Evolutionary conservation across 2,888 invertebrate species (phyloP), one percentile per base, ranked within the genome.

Genomic region (Athripsodes cinereus): DNA sequence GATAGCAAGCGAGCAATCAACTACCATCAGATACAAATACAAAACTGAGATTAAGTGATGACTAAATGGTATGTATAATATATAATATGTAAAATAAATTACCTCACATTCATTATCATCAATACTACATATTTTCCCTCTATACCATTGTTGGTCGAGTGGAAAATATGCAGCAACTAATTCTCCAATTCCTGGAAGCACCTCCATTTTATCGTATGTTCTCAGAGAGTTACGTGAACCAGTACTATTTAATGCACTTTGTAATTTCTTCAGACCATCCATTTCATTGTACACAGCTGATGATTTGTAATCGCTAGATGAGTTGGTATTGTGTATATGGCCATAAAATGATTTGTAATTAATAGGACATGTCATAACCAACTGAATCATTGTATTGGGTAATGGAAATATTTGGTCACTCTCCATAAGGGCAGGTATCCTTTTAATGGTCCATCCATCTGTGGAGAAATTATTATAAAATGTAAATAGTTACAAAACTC

Each of bases 361-460:
- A 53, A 69, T 69, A 16, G 78, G 73, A 63, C 63, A 68, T 0
- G 74, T 74, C 52, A 77, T 74, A 1, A 62, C 31, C 54, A 71
- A 73, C 26, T 64, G 66, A 54, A 67, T 66, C 71, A 72, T 72
- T 0, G 71, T 57, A 66, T 66, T 73, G 1, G 74, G 73, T 49
- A 69, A 66, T 0, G 78, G 78, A 49, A 76, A 68, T 13, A 71
- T 68, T 40, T 68, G 35, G 0, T 70, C 10, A 19, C 51, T 47
- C 50, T 69, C 69, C 2, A 61, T 72, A 0, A 66, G 26, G 1
- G 20, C 57, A 20, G 48, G 52, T 50, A 74, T 73, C 31, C 69
- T 64, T 52, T 73, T 78, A 19, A 72, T 54, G 0, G 78, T 78
- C 78, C 78, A 78, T 0, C 78, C 78, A 46, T 76, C 78, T 78